These are phyloP conservation scores for Cephus cinctus DNA, from an alignment of 1,140 invertebrate species.

Conservation along the genomic window DNA sequence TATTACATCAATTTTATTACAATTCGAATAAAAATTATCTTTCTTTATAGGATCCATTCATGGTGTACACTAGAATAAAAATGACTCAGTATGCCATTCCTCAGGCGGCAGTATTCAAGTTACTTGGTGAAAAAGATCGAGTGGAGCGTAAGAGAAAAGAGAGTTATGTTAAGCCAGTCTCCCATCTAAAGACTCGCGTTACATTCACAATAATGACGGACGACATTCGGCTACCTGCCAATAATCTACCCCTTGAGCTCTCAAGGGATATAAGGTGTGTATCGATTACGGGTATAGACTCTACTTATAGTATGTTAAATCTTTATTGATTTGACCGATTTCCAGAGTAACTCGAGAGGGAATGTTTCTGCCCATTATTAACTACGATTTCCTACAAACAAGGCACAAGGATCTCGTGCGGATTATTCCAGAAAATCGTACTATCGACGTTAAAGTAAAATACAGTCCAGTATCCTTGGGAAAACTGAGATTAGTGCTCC, in stretches of 20 bases:
- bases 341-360: constrained; percentile 62
- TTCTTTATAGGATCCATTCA: constrained; percentile 53
- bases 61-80: constrained; percentile 59
- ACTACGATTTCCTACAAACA: constrained; percentile 79
- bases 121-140: constrained; percentile 60
- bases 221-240: constrained; percentile 59
- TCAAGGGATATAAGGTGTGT: constrained; percentile 56
- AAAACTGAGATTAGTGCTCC: constrained; percentile 72
- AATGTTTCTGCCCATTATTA: constrained; percentile 80
- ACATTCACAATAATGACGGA: constrained; percentile 68
- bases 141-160: constrained; percentile 20
- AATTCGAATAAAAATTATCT: constrained; percentile 8
- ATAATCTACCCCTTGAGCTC: constrained; percentile 65
- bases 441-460: constrained; percentile 61
- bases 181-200: constrained; percentile 65
- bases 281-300: constrained; percentile 5
- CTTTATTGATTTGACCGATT: constrained; percentile 35
- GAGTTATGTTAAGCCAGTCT: constrained; percentile 38
- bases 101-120: constrained; percentile 73
- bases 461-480: constrained; percentile 70
- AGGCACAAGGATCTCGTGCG: constrained; percentile 72
- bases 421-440: constrained; percentile 58
- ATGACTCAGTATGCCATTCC: constrained; percentile 72
- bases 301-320: constrained; percentile 5
- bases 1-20: constrained; percentile 4